phyloP scores from a whole-genome alignment of 2,888 invertebrate genomes.

The Aporophyla lueneburgensis region DNA sequence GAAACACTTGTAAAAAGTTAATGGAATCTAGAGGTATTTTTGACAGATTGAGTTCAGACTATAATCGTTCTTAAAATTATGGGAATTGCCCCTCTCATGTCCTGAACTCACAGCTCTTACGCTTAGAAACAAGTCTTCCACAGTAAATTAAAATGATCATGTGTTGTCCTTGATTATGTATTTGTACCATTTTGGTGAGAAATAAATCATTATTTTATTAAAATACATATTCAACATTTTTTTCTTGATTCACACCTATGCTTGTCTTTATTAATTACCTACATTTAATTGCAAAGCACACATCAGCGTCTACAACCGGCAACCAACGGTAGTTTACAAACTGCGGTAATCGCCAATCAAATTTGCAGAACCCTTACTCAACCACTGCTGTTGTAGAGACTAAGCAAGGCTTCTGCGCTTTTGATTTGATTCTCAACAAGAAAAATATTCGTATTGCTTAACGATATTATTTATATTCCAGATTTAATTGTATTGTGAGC shows the following conservation, averaged over 20 bases:
- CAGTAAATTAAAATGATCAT: too few species aligned
- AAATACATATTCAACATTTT: background rate
- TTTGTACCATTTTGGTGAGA: too few species aligned
- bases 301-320: background rate
- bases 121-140: too few species aligned
- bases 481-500: background rate
- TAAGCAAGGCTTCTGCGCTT: background rate
- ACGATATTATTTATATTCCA: background rate
- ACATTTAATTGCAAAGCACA: background rate
- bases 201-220: too few species aligned
- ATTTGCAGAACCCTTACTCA: too few species aligned
- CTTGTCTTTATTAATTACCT: background rate
- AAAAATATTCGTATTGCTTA: background rate
- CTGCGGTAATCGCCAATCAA: background rate
- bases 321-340: background rate
- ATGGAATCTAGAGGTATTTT: too few species aligned
- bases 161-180: too few species aligned
- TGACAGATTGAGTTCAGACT: too few species aligned
- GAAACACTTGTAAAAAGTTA: too few species aligned
- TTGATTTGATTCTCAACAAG: background rate
- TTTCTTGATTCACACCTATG: background rate
- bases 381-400: background rate
- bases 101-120: too few species aligned
- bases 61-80: too few species aligned
- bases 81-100: too few species aligned